phyloP scores from a whole-genome alignment of 2,113 vertebrate genomes.

The Caranx melampygus region DNA sequence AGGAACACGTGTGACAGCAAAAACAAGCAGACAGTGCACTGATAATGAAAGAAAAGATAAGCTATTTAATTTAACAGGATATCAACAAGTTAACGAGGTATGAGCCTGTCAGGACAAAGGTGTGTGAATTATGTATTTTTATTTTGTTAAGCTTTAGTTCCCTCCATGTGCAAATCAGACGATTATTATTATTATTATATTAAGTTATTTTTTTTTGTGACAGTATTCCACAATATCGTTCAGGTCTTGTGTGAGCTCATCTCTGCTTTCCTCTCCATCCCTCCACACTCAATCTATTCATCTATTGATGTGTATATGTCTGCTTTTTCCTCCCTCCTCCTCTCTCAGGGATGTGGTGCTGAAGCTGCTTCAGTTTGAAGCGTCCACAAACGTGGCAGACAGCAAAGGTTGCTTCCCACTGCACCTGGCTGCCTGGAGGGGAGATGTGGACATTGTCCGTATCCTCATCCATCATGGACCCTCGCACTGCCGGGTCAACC shows the following conservation, averaged over 20 bases:
- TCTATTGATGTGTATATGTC: background rate
- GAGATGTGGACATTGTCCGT: constrained; percentile 96
- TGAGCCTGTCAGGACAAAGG: background rate
- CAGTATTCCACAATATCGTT: background rate
- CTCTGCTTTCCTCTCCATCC: background rate
- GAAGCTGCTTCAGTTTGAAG: constrained; percentile 96
- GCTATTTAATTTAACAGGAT: background rate
- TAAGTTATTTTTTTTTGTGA: background rate
- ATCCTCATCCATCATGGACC: constrained; percentile 95
- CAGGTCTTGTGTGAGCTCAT: too few relatives aligned
- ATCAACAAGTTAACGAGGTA: background rate
- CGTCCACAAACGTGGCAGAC: constrained; percentile 93
- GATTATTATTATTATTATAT: too few relatives aligned
- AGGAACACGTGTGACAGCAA: background rate
- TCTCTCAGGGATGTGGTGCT: constrained; percentile 92
- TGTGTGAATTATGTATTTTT: background rate
- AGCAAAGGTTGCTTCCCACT: constrained; percentile 98
- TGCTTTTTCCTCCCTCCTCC: background rate
- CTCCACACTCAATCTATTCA: background rate
- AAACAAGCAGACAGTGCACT: background rate
- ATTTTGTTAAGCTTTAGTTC: background rate
- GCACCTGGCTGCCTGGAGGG: constrained; percentile 97
- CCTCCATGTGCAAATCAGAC: background rate
- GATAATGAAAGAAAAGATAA: background rate
- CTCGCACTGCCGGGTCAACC: constrained; percentile 95